Percentiles rank a stretch among this genome's conserved stretches.
phyloP scores from a whole-genome alignment of 2,888 invertebrate species.

The Ormyrus labotus region DNA sequence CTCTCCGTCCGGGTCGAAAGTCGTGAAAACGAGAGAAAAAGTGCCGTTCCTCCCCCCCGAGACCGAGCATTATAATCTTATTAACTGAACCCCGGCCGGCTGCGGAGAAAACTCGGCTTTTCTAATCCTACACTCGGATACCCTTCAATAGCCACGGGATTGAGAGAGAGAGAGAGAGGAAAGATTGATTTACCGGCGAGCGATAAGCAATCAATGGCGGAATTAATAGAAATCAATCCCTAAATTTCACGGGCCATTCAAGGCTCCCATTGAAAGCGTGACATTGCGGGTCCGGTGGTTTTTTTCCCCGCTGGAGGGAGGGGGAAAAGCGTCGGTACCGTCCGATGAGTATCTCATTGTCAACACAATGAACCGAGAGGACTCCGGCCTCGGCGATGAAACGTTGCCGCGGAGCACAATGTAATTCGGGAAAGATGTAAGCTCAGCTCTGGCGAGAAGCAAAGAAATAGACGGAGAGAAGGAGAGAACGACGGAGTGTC shows the following conservation, averaged over 20 bases:
- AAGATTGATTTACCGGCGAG: slow-evolving; percentile 47
- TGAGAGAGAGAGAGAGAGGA: neutral
- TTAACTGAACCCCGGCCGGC: slow-evolving; percentile 37
- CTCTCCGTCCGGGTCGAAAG: slow-evolving; percentile 7
- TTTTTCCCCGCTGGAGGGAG: neutral
- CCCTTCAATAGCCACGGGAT: slow-evolving; percentile 24
- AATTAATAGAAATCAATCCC: slow-evolving; percentile 57
- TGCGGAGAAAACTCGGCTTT: slow-evolving; percentile 8
- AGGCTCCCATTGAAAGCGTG: slow-evolving; percentile 18
- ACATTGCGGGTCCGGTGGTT: slow-evolving; percentile 25
- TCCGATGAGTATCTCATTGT: slow-evolving; percentile 54
- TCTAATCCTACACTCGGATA: slow-evolving; percentile 27
- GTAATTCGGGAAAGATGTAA: slow-evolving; percentile 45
- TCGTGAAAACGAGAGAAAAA: neutral
- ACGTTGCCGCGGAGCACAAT: slow-evolving; percentile 33
- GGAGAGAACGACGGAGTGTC: neutral
- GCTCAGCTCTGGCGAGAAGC: slow-evolving; percentile 6
- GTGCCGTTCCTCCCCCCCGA: neutral
- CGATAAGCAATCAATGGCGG: slow-evolving; percentile 55
- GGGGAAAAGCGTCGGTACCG: slow-evolving; percentile 19
- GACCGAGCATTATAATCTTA: slow-evolving; percentile 50
- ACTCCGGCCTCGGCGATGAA: slow-evolving; percentile 18
- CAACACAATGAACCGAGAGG: slow-evolving; percentile 40
- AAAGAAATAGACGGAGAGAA: neutral
- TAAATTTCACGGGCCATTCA: slow-evolving; percentile 54